A percentile compares a stretch with the other conserved stretches of the same genome.
phyloP scores from a whole-genome alignment of 2,797 vertebrate genomes.

The Paedocypris micromegethes region DNA sequence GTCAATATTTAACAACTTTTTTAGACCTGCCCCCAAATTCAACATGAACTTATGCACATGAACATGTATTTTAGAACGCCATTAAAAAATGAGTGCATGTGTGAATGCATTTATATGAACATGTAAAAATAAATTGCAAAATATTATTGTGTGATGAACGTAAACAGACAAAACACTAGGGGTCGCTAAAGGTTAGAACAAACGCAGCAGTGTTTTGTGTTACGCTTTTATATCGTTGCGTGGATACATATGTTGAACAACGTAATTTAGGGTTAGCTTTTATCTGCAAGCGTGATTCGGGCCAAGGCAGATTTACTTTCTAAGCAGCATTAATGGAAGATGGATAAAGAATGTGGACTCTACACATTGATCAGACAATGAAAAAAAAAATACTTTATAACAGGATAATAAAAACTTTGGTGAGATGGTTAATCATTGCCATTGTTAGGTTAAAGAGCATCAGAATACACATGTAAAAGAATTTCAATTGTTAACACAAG shows the following conservation, averaged over 20 bases:
- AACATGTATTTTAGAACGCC: background rate
- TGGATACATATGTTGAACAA: too few relatives aligned
- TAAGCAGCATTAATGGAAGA: constrained; percentile 42
- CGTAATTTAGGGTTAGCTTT: too few relatives aligned
- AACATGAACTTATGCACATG: constrained; percentile 64
- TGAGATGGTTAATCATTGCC: constrained; percentile 47
- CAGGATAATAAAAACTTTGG: constrained; percentile 47
- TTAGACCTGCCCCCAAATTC: constrained; percentile 67
- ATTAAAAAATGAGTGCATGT: background rate
- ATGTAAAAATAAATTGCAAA: too few relatives aligned
- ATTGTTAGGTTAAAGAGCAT: constrained; percentile 43
- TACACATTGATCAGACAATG: constrained; percentile 35
- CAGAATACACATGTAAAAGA: constrained; percentile 26
- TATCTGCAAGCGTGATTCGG: constrained; percentile 3
- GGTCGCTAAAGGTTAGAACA: background rate
- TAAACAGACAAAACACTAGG: constrained; percentile 43
- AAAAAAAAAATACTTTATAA: constrained; percentile 28
- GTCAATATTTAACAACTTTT: constrained; percentile 76
- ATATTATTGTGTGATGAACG: background rate
- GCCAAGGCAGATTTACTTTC: background rate
- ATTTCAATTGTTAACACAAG: constrained; percentile 20
- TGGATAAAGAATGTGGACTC: constrained; percentile 48
- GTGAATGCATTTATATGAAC: too few relatives aligned
- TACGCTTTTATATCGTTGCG: too few relatives aligned
- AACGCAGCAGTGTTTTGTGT: too few relatives aligned